Conservation (phyloP, 2,797 vertebrate species). For the Chanos chanos region DNA sequence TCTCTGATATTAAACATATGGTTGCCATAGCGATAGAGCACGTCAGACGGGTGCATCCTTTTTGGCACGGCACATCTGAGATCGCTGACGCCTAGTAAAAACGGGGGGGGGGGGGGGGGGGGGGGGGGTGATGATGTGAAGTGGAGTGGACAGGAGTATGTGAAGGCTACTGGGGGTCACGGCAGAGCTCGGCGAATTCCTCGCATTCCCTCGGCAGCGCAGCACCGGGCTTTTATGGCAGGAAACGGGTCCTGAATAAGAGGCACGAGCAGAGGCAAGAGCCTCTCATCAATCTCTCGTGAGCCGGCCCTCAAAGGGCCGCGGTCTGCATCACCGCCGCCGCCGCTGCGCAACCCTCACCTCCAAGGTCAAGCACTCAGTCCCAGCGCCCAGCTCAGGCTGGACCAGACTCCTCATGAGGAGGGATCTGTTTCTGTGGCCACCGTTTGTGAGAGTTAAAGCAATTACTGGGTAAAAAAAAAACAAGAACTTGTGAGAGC, state of each 20-base stretch:
- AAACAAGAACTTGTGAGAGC: no score
- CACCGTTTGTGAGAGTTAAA: conserved; percentile 21
- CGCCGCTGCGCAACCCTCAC: conserved; percentile 28
- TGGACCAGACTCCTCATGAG: not conserved
- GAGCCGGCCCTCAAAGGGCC: conserved; percentile 25
- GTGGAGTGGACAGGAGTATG: not conserved
- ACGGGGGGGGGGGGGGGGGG: not conserved
- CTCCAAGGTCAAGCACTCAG: conserved; percentile 35
- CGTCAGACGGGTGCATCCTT: no score
- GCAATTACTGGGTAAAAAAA: conserved; percentile 9
- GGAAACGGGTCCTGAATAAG: conserved; percentile 31
- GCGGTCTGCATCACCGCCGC: conserved; percentile 16
- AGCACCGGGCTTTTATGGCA: conserved; percentile 31
- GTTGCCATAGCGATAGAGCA: no score
- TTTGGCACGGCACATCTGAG: no score
- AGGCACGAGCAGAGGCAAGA: conserved; percentile 27
- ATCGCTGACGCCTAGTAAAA: not conserved
- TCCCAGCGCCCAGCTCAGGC: conserved; percentile 1
- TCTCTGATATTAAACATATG: no score
- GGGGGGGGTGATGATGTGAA: no score
- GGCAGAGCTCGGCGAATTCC: conserved; percentile 17
- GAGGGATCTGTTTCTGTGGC: conserved; percentile 1
- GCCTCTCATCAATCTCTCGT: conserved; percentile 31
- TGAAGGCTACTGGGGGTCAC: not conserved
- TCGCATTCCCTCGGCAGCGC: conserved; percentile 14